Percentiles rank a stretch among this genome's conserved stretches.
phyloP scores from a whole-genome alignment of 2,113 vertebrate genomes.

The Harpagus bidentatus region DNA sequence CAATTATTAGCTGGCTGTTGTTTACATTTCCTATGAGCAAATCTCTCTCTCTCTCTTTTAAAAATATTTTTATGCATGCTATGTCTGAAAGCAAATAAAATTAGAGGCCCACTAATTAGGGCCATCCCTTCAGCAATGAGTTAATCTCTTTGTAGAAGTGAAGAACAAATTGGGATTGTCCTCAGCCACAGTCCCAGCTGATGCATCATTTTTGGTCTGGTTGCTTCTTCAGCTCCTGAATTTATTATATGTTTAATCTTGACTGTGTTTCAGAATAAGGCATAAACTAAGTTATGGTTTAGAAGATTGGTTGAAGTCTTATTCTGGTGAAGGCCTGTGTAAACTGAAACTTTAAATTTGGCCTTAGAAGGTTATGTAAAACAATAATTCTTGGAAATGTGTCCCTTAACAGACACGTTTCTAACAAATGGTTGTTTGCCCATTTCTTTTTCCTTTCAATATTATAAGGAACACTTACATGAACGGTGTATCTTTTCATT shows the following conservation, averaged over 20 bases:
- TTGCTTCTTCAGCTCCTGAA: background rate
- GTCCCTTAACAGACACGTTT: background rate
- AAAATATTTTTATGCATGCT: background rate
- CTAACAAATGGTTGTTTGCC: fast-evolving
- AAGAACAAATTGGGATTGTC: background rate
- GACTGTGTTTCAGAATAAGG: background rate
- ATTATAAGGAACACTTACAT: background rate
- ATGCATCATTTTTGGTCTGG: background rate
- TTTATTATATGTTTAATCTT: background rate
- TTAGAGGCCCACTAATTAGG: background rate
- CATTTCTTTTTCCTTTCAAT: background rate
- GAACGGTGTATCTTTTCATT: background rate
- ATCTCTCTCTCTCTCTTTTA: background rate
- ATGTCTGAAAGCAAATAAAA: background rate
- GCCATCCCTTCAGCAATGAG: background rate
- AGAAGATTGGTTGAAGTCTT: background rate
- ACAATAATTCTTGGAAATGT: background rate
- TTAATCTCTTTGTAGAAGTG: background rate
- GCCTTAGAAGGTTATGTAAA: background rate
- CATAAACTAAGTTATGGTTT: background rate
- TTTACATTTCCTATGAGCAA: background rate
- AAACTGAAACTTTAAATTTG: background rate
- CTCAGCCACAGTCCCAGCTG: background rate
- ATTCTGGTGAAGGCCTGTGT: background rate
- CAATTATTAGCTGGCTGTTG: background rate